Evolutionary conservation across 2,113 vertebrate genomes (phyloP), one percentile per base, ranked within the genome.

Genomic region (Pagrus major): DNA sequence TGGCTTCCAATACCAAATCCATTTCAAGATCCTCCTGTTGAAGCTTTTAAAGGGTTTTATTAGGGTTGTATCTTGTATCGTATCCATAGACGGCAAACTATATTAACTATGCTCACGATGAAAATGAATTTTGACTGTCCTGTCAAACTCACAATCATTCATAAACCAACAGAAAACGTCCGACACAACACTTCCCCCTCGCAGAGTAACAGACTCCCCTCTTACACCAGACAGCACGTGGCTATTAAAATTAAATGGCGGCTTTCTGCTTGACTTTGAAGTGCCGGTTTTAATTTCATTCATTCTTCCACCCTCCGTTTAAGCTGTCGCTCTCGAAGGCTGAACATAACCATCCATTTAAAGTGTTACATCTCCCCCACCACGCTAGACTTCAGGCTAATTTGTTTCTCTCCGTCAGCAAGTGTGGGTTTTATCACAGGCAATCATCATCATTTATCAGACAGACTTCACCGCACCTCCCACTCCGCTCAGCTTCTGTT

Each of bases 401-500:
- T 85, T 71, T 73, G 78, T 81, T 70, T 78, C 59, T 33, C 80
- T 74, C 49, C 37, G 9, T 73, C 71, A 83, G 55, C 47, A 10
- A 37, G 42, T n/a, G 9, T 9, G 25, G 72, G 75, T 44, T 72
- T 80, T 64, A 85, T 84, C 84, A 63, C 47, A 58, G 20, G 27
- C 79, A 73, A 69, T 87, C 80, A 69, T 12, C 78, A 25, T 83
- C 86, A 76, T 44, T 76, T 63, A 71, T 83, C 76, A 71, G 80
- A 83, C 70, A 5, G 73, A 70, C n/a, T 44, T 20, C 6, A 12
- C 55, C n/a, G 4, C 79, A 47, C 71, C 78, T 85, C 85, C 81
- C 56, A 44, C 83, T 60, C 44, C 0, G 15, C 59, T 80, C 66
- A 21, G 23, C 31, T 54, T 49, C 58, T 42, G 39, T 20, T 74